A percentile compares a stretch with the other conserved stretches of the same genome.
Conservation (phyloP, 2,113 vertebrate genomes). For the Bos javanicus region DNA sequence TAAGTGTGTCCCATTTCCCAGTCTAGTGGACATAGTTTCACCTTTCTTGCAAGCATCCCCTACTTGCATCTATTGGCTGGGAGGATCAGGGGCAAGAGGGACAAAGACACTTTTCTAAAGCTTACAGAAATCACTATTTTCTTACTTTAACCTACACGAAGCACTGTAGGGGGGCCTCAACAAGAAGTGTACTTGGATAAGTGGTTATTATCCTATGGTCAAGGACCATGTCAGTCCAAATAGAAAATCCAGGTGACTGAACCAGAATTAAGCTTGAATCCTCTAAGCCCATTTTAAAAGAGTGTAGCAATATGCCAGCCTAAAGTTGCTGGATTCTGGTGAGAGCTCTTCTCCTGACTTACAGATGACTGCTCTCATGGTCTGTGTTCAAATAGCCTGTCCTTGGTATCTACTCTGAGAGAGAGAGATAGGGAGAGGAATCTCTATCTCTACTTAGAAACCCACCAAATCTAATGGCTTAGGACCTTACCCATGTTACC, state of each 20-base stretch:
- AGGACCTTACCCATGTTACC: background rate
- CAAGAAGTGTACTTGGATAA: background rate
- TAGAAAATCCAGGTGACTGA: background rate
- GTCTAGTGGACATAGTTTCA: background rate
- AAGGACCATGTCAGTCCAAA: background rate
- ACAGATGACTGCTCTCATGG: background rate
- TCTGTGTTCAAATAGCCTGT: background rate
- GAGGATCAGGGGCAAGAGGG: background rate
- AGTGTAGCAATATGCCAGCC: background rate
- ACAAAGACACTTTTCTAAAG: background rate
- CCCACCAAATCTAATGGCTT: background rate
- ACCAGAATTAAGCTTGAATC: background rate
- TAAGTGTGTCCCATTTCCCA: background rate
- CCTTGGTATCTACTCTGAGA: no score
- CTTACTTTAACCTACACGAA: background rate
- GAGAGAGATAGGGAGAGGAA: background rate
- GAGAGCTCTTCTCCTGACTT: background rate
- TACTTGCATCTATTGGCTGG: background rate
- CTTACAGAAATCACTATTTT: background rate
- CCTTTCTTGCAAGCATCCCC: background rate
- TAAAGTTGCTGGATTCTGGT: background rate
- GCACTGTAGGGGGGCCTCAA: background rate
- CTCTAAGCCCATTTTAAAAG: background rate
- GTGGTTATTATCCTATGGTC: background rate
- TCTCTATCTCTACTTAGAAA: background rate